phyloP scores from a whole-genome alignment of 2,797 vertebrate genomes.

The Sternotherus odoratus region DNA sequence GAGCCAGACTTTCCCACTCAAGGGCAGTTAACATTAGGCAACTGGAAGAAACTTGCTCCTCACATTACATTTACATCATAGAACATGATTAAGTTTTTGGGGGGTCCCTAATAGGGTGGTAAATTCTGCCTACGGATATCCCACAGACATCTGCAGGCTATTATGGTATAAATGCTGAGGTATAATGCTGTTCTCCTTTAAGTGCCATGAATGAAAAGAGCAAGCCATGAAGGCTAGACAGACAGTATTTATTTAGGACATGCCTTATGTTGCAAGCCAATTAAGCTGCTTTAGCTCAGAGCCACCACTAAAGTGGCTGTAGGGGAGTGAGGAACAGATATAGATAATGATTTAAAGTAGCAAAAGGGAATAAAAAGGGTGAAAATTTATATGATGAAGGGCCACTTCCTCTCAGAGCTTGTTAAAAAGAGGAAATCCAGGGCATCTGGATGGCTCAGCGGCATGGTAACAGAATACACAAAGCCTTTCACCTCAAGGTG shows the following conservation, averaged over 20 bases:
- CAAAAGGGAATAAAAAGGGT: background rate
- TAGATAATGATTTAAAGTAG: background rate
- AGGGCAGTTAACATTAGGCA: slow-evolving; percentile 24
- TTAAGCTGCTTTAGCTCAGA: slow-evolving; percentile 9
- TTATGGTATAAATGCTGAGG: slow-evolving; percentile 66
- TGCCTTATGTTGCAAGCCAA: background rate
- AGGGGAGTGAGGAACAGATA: accelerated
- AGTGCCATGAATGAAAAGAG: slow-evolving; percentile 73
- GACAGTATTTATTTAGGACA: slow-evolving; percentile 33
- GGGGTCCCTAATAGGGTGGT: slow-evolving; percentile 53
- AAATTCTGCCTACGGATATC: slow-evolving; percentile 26
- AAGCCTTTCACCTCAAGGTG: slow-evolving; percentile 24
- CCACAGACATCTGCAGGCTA: slow-evolving; percentile 67
- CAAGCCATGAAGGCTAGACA: slow-evolving; percentile 40
- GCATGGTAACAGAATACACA: slow-evolving; percentile 6
- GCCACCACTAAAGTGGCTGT: background rate
- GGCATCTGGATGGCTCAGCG: slow-evolving; percentile 13
- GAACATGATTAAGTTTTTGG: background rate
- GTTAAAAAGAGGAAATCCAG: slow-evolving; percentile 23
- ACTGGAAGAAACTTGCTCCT: slow-evolving; percentile 20
- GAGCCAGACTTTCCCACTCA: background rate
- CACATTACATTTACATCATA: background rate
- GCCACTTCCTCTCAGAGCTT: background rate
- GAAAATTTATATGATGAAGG: background rate
- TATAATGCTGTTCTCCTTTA: slow-evolving; percentile 60